Evolutionary conservation across 1,140 invertebrate genomes (phyloP).

Genomic region (Cyrtorhinus lividipennis): DNA sequence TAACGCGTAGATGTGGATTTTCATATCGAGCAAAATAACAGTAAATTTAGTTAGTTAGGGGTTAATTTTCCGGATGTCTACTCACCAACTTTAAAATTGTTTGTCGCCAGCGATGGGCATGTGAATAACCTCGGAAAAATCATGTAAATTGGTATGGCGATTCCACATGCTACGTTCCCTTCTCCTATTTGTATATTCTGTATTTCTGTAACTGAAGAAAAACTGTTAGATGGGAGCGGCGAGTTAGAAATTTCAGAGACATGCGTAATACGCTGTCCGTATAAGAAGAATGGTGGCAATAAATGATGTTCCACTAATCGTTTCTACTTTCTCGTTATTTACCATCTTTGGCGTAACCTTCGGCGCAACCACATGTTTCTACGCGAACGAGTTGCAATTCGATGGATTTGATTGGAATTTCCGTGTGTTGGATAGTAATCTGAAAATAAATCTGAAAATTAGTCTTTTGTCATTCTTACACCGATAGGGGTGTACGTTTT

Average conservation of each 20-base stretch:
- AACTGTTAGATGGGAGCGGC: slow-evolving; percentile 2
- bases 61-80: too few species aligned
- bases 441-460: slow-evolving; percentile 27
- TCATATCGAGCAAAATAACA: too few species aligned
- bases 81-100: slow-evolving; percentile 91
- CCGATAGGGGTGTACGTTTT: neutral
- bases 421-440: slow-evolving; percentile 57
- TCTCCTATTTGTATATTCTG: slow-evolving; percentile 96
- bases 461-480: neutral
- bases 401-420: slow-evolving; percentile 74
- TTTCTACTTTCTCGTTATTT: slow-evolving; percentile 27
- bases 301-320: too few species aligned
- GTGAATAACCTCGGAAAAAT: slow-evolving; percentile 90
- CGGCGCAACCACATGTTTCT: slow-evolving; percentile 89
- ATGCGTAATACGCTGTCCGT: too few species aligned
- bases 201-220: slow-evolving; percentile 76
- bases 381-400: slow-evolving; percentile 88
- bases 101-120: slow-evolving; percentile 77
- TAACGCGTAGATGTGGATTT: too few species aligned
- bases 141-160: slow-evolving; percentile 87
- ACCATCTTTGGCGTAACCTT: slow-evolving; percentile 90
- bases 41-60: too few species aligned
- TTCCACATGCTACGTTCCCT: slow-evolving; percentile 66
- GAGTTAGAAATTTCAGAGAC: neutral
- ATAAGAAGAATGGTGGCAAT: too few species aligned